Base-by-base conservation (phyloP, 2,888 invertebrate species). In the Arge pagana region DNA sequence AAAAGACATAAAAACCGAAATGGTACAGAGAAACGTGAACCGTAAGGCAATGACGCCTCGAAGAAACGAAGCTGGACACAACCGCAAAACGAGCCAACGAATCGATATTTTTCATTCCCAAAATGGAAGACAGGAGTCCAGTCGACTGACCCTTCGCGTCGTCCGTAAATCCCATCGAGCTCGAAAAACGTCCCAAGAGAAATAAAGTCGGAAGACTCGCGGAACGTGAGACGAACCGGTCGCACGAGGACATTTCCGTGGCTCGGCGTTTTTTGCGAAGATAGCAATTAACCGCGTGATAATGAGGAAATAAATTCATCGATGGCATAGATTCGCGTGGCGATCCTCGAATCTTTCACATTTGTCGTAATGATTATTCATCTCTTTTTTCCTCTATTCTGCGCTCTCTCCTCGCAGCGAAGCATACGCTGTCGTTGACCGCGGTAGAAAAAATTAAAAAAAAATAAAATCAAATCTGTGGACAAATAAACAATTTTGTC, bases 81-180 rank as follows among this genome's bases (percentile, higher is more conserved):
- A 42, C 30, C 8, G 42, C 45, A 15, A 42, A 33, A 15, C 33
- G 33, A 33, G 33, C 23, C 21, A 15, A 45, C 13, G 15, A 43
- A 43, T 43, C 35, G 35, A 35, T 35, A 43, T 26, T 26, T 51
- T 21, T 15, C 15, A 36, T 33, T 19, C 42, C 42, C 31, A 26
- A 51, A 18, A 51, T 43, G 26, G 43, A 24, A 23, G 45, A 15
- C 31, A 45, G 45, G 45, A 35, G 3, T 23, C 13, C 30, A 19
- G 45, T 35, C 45, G 33, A 33, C 10, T 45, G 45, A 45, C 33
- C 45, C 45, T 26, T 33, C 5, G 45, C 45, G 23, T 45, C 33
- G 45, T 45, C 31, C 45, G 45, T n/a, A n/a, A n/a, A 21, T 45
- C 33, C 33, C 45, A 31, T 45, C 45, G n/a, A n/a, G n/a, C 33